Base-by-base conservation (phyloP, 2,113 vertebrate species). In the Argyrosomus japonicus region DNA sequence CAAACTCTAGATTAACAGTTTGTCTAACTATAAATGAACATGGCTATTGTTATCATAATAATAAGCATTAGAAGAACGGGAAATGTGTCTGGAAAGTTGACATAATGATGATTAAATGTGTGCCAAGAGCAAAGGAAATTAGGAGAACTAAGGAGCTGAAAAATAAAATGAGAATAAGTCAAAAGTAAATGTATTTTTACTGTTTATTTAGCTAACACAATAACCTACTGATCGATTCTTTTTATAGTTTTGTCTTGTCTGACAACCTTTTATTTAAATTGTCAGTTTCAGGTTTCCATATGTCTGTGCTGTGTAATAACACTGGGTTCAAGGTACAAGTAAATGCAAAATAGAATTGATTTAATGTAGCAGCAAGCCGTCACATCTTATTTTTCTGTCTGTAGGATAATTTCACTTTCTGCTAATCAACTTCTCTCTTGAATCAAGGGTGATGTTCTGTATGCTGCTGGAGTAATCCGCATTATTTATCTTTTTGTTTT, bases 321-420 rank as follows among this genome's bases (percentile, higher is more conserved):
- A 40, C 45, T 57, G 54, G n/a, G 19, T 75, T 57, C 11, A 64
- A 18, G 32, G 43, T 57, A 69, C 75, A 73, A 73, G 36, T 32
- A 60, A 81, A 71, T 74, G 32, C 77, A 80, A 81, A 75, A 25
- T 40, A 47, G 3, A 71, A 29, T 68, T 61, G 15, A 75, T 75
- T 81, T 48, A 57, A 63, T 78, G 60, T 27, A 78, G 76, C 70
- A 32, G 23, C 1, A 5, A 47, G 56, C 70, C 60, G 60, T 62
- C n/a, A 64, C 3, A 9, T 61, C 70, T 21, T 25, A 27, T 36
- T 77, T 70, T 73, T 25, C 48, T 57, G 15, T 65, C 51, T 60
- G 60, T 78, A 15, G n/a, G 74, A 80, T 78, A 48, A 64, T 79
- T 84, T 70, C 78, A 84, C 53, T 63, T 71, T 43, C 68, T 77